A percentile compares a stretch with the other conserved stretches of the same genome.
These are phyloP conservation scores for Hydrocynus forskahlii DNA, from an alignment of 2,797 vertebrate species.

Conservation along the genomic window DNA sequence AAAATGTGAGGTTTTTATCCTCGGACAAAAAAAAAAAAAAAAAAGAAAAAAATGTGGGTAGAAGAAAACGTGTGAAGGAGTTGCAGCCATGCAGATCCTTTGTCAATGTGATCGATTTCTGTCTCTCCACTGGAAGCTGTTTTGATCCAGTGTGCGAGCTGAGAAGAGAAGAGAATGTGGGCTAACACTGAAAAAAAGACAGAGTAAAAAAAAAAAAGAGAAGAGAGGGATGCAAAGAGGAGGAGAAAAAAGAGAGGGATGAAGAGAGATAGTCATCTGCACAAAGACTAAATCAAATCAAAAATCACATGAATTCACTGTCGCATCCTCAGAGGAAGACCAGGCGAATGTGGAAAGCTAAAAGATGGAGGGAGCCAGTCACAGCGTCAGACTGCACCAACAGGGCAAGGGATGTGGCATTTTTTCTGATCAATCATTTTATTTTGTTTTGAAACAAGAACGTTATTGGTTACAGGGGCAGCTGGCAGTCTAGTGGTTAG, in stretches of 20 bases:
- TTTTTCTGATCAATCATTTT: not conserved
- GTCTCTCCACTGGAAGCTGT: constrained; percentile 58
- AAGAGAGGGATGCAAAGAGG: constrained; percentile 32
- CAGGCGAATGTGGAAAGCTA: constrained; percentile 25
- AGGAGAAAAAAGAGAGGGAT: constrained; percentile 48
- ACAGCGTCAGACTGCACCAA: constrained; percentile 4
- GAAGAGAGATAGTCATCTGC: constrained; percentile 60
- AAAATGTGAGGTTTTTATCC: constrained; percentile 44
- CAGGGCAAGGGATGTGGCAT: not conserved
- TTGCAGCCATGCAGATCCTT: constrained; percentile 50
- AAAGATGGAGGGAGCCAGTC: constrained; percentile 29
- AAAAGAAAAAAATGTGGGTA: no score
- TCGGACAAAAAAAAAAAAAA: not conserved
- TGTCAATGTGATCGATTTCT: constrained; percentile 63
- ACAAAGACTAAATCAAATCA: constrained; percentile 53
- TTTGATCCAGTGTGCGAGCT: constrained; percentile 50
- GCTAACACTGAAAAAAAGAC: constrained; percentile 5
- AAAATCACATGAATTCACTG: constrained; percentile 43
- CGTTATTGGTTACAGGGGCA: no score
- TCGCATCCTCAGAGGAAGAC: constrained; percentile 44
- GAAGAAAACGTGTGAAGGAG: constrained; percentile 47
- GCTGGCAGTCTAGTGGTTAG: no score
- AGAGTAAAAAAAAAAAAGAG: not conserved
- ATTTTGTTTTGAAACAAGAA: not conserved
- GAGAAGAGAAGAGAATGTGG: constrained; percentile 21